Conservation (phyloP, 2,113 vertebrate genomes). For the Ceyx cyanopectus region DNA sequence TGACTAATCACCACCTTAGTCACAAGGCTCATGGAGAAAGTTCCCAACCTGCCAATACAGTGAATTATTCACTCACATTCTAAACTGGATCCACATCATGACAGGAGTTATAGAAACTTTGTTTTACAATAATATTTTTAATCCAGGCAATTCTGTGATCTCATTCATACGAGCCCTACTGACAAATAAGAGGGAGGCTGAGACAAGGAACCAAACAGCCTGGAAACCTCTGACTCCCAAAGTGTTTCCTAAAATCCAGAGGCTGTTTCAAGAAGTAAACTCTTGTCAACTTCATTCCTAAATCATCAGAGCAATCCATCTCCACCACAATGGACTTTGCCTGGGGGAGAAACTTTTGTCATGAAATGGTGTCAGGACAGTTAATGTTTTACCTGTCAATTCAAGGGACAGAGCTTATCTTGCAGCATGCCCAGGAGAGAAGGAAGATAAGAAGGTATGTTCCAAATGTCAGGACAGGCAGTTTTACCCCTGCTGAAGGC, state of each 20-base stretch:
- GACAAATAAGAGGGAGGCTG: background rate
- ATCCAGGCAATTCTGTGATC: background rate
- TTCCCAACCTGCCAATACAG: background rate
- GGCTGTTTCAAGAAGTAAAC: background rate
- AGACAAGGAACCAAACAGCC: background rate
- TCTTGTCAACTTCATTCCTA: background rate
- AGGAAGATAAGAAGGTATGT: background rate
- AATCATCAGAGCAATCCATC: background rate
- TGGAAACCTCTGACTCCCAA: background rate
- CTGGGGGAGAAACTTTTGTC: background rate
- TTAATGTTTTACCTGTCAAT: conserved; percentile 50
- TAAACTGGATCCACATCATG: background rate
- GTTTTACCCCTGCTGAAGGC: background rate
- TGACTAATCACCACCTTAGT: background rate
- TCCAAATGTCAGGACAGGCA: background rate
- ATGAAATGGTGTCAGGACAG: background rate
- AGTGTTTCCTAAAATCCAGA: background rate
- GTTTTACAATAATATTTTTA: background rate
- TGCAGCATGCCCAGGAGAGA: background rate
- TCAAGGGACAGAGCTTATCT: background rate
- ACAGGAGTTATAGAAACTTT: background rate
- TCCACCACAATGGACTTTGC: background rate
- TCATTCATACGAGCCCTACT: background rate
- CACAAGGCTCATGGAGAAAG: background rate
- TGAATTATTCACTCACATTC: background rate